These are phyloP conservation scores for Hyposoter dolosus DNA, from an alignment of 2,888 invertebrate species.

Conservation along the genomic window DNA sequence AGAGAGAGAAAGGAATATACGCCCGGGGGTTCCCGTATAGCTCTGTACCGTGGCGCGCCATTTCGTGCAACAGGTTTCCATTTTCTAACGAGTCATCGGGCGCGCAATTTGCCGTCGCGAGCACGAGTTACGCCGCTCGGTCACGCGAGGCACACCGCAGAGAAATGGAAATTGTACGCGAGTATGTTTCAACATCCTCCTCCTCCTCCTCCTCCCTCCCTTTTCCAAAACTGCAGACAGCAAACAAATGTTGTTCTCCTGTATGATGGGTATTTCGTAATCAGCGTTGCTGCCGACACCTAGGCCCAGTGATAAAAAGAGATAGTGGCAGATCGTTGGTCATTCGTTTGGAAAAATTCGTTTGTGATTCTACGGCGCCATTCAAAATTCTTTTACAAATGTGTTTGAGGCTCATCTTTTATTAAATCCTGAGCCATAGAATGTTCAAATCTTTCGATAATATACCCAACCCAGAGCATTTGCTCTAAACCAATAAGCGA, in stretches of 20 bases:
- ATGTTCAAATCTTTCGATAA: background rate
- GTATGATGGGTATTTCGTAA: constrained; percentile 20
- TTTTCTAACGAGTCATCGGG: constrained; percentile 70
- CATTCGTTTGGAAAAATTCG: background rate
- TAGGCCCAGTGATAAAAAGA: background rate
- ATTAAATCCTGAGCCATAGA: too few relatives aligned
- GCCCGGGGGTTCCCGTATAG: constrained; percentile 52
- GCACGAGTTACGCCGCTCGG: constrained; percentile 67
- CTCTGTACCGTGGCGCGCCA: constrained; percentile 57
- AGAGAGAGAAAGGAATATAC: constrained; percentile 28
- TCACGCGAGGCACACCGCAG: constrained; percentile 65
- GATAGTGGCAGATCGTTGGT: background rate
- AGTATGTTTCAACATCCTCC: background rate
- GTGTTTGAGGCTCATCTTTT: background rate
- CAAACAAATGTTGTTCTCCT: constrained; percentile 41
- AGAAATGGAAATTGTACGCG: constrained; percentile 61
- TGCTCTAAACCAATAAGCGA: too few relatives aligned
- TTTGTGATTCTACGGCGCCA: background rate
- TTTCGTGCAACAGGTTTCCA: constrained; percentile 71
- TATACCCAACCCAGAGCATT: too few relatives aligned
- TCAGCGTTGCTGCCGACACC: constrained; percentile 42
- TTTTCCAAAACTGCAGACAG: constrained; percentile 39
- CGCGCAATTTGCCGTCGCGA: constrained; percentile 66
- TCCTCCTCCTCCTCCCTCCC: background rate
- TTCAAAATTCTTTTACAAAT: background rate